These are phyloP conservation scores for Ophioninae sp. DNA, from an alignment of 2,888 invertebrate genomes.

Conservation along the genomic window DNA sequence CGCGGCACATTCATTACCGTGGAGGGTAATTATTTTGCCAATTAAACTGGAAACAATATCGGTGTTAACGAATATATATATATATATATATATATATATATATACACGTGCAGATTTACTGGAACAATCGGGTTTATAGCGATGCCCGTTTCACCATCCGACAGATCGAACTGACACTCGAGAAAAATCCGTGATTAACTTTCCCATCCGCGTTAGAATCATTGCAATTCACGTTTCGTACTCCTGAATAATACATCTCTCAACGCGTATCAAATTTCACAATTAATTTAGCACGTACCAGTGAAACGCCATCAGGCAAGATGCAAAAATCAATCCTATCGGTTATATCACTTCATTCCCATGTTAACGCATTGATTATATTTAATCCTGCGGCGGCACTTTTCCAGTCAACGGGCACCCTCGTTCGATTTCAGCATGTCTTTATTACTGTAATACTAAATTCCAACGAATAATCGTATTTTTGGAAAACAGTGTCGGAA, in stretches of 20 bases:
- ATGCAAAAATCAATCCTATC: conserved; percentile 6
- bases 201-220: conserved; percentile 25
- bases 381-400: not conserved
- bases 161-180: conserved; percentile 19
- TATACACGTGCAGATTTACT: conserved; percentile 1
- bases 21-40: conserved; percentile 54
- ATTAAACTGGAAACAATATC: conserved; percentile 59
- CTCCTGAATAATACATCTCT: conserved; percentile 29
- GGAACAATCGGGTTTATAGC: conserved; percentile 23
- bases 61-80: conserved; percentile 29
- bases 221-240: conserved; percentile 1
- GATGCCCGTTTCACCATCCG: conserved; percentile 26
- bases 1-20: not conserved
- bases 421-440: not conserved
- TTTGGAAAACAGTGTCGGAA: not conserved
- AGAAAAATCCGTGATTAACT: conserved; percentile 27
- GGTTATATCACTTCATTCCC: not conserved
- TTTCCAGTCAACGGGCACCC: not conserved
- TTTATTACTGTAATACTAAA: not conserved
- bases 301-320: not conserved
- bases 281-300: conserved; percentile 43
- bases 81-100: conserved; percentile 20
- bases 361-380: not conserved
- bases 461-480: too few species aligned
- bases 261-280: conserved; percentile 27